phyloP scores from a whole-genome alignment of 92 coral and sea anemone genomes.

The Epizoanthus scotinus region DNA sequence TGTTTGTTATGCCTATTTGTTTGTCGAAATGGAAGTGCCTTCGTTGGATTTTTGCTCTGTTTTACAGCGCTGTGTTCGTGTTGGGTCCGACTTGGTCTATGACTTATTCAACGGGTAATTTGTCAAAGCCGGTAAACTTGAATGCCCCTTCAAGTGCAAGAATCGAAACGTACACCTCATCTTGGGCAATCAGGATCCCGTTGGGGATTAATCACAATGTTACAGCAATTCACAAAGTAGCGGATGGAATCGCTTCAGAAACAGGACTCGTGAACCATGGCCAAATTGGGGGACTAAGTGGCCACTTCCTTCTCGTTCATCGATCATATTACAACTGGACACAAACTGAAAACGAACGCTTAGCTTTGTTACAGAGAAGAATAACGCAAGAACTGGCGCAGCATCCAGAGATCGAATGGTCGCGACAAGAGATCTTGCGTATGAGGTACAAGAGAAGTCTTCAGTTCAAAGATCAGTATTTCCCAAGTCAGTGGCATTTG shows the following conservation, averaged over 20 bases:
- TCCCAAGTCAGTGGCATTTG: constrained; percentile 99
- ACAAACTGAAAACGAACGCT: constrained; percentile 29
- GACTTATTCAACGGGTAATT: constrained; percentile 32
- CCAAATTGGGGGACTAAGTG: constrained; percentile 88
- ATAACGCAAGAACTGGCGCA: constrained; percentile 60
- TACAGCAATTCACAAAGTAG: constrained; percentile 54
- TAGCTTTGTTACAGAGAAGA: constrained; percentile 45
- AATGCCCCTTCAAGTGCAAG: constrained; percentile 42
- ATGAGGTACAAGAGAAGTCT: constrained; percentile 81
- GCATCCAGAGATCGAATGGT: constrained; percentile 97
- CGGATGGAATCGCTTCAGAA: constrained; percentile 79
- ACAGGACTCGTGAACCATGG: constrained; percentile 88
- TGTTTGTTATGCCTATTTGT: constrained; percentile 78
- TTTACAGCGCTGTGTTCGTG: constrained; percentile 49
- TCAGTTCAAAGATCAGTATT: constrained; percentile 94
- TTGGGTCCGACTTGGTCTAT: constrained; percentile 6
- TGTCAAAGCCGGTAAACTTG: constrained; percentile 5
- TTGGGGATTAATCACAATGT: constrained; percentile 43
- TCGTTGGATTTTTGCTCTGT: constrained; percentile 33
- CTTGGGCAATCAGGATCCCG: constrained; percentile 95
- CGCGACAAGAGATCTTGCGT: constrained; percentile 81
- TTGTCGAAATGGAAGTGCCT: constrained; percentile 74
- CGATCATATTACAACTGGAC: constrained; percentile 70
- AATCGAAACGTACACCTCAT: constrained; percentile 49
- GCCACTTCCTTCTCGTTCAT: constrained; percentile 88